Conservation (phyloP, 2,797 vertebrate species). For the Sebastes dallii region DNA sequence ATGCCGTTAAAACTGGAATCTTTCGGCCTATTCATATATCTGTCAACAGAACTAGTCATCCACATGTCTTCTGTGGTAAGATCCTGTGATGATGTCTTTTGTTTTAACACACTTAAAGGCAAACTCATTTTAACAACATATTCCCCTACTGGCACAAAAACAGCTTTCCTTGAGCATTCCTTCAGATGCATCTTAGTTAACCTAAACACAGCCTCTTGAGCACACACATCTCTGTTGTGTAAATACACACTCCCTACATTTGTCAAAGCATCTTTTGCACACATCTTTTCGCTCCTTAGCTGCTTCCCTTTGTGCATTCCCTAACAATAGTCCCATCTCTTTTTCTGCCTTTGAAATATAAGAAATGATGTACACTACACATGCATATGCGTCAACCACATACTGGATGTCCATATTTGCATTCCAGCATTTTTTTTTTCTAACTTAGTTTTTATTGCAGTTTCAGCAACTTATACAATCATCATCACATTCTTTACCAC, state of each 20-base stretch:
- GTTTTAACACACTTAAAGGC: too few relatives aligned
- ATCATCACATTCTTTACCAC: too few relatives aligned
- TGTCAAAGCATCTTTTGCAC: not conserved
- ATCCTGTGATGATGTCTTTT: not conserved
- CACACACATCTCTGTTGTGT: slow-evolving; percentile 39
- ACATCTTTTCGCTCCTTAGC: not conserved
- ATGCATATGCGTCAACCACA: not conserved
- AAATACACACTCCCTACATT: slow-evolving; percentile 16
- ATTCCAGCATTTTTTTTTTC: not conserved
- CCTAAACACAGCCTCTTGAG: slow-evolving; percentile 19
- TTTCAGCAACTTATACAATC: too few relatives aligned
- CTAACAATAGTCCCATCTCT: not conserved
- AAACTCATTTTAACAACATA: not conserved
- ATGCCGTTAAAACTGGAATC: not conserved
- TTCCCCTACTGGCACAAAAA: slow-evolving; percentile 25
- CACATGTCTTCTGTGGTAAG: not conserved
- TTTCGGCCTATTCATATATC: not conserved
- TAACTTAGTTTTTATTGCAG: too few relatives aligned
- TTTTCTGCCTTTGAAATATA: not conserved
- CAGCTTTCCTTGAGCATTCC: slow-evolving; percentile 34
- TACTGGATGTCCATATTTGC: slow-evolving; percentile 1
- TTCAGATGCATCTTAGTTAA: slow-evolving; percentile 37
- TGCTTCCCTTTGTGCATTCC: not conserved
- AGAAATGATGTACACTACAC: not conserved
- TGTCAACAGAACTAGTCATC: not conserved